Evolutionary conservation across 2,113 vertebrate genomes (phyloP).

Genomic region (Antigone vipio): DNA sequence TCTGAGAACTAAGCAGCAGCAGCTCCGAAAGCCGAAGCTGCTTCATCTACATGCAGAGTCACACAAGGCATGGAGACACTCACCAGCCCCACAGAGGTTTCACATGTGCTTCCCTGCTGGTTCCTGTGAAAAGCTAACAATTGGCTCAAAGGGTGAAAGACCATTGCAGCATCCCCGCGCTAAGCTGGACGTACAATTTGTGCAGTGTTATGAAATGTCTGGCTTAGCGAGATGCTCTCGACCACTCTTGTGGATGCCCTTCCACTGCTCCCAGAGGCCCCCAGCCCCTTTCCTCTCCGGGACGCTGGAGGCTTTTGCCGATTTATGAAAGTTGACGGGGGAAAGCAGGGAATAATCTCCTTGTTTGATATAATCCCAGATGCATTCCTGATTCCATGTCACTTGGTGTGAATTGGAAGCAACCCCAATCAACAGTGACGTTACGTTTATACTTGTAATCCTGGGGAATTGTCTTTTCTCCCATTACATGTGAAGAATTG

Average conservation of each 20-base stretch:
- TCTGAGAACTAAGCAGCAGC: slow-evolving; percentile 90
- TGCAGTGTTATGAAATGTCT: slow-evolving; percentile 42
- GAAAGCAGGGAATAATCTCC: background rate
- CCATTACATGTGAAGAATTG: background rate
- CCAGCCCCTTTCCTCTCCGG: background rate
- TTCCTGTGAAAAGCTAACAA: slow-evolving; percentile 78
- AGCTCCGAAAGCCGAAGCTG: slow-evolving; percentile 80
- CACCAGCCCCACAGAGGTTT: slow-evolving; percentile 68
- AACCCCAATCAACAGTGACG: rapidly evolving
- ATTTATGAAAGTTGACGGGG: slow-evolving; percentile 26
- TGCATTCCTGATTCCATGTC: background rate
- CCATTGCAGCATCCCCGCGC: slow-evolving; percentile 54
- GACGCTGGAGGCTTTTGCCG: slow-evolving; percentile 15
- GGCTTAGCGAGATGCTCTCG: slow-evolving; percentile 35
- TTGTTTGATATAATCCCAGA: background rate
- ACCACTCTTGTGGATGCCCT: slow-evolving; percentile 17
- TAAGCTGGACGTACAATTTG: slow-evolving; percentile 53
- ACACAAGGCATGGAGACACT: slow-evolving; percentile 84
- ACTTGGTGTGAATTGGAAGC: background rate
- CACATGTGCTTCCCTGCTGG: slow-evolving; percentile 80
- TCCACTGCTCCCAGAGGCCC: slow-evolving; percentile 30
- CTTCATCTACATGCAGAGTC: slow-evolving; percentile 98
- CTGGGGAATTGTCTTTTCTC: background rate
- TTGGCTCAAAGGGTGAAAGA: slow-evolving; percentile 56
- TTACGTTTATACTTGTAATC: background rate